Evolutionary conservation across 2,888 invertebrate species (phyloP).

Genomic region (Desoria tigrina): DNA sequence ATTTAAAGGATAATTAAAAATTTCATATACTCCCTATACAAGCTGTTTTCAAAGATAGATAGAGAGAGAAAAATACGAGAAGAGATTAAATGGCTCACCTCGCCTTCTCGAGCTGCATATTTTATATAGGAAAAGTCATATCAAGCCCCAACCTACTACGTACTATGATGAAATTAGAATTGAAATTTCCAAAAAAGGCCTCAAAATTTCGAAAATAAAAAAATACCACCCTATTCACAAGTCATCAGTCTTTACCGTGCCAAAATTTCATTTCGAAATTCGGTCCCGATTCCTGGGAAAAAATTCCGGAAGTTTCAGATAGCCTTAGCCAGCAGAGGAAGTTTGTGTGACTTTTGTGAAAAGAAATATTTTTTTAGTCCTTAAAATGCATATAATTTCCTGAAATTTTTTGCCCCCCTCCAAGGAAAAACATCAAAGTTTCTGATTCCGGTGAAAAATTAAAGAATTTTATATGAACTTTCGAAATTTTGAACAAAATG

Average conservation of each 20-base stretch:
- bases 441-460: neutral
- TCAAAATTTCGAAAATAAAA: neutral
- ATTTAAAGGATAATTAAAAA: no score
- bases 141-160: no score
- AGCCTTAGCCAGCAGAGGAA: constrained; percentile 25
- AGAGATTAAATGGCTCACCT: no score
- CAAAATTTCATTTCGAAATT: neutral
- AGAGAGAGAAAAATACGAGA: no score
- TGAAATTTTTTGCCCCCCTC: constrained; percentile 8
- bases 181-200: neutral
- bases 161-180: no score
- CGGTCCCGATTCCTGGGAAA: constrained; percentile 12
- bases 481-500: constrained; percentile 19
- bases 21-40: no score
- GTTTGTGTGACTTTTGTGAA: constrained; percentile 38
- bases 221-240: neutral
- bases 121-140: no score
- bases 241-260: neutral
- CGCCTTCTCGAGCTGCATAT: no score
- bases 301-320: constrained; percentile 30
- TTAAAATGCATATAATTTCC: neutral
- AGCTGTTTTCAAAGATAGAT: no score
- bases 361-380: constrained; percentile 24
- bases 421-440: constrained; percentile 20
- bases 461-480: neutral